phyloP scores from a whole-genome alignment of 2,888 invertebrate genomes.

The Callimorpha dominula region DNA sequence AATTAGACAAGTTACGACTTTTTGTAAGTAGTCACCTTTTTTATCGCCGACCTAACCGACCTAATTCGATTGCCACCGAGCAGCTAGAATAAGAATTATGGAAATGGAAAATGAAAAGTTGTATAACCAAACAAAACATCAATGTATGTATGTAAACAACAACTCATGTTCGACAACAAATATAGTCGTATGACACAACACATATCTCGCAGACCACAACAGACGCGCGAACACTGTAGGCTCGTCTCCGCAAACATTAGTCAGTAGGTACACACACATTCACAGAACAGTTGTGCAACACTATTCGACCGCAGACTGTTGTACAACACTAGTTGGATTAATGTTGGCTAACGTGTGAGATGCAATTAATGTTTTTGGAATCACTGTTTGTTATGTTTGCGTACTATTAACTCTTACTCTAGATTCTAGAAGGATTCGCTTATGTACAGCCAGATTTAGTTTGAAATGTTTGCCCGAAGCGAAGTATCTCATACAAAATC shows the following conservation, averaged over 20 bases:
- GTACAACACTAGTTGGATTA: conserved; percentile 48
- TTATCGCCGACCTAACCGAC: no score
- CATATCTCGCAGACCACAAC: conserved; percentile 35
- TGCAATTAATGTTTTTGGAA: conserved; percentile 4
- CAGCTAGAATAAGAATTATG: background rate
- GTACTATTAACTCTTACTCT: no score
- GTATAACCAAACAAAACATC: no score
- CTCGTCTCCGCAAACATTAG: conserved; percentile 66
- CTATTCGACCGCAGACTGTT: conserved; percentile 51
- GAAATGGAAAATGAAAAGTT: background rate
- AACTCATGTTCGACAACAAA: background rate
- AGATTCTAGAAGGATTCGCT: background rate
- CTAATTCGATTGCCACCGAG: no score
- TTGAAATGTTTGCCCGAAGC: no score
- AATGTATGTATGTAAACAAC: no score
- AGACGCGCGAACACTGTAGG: conserved; percentile 60
- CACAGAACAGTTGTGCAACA: conserved; percentile 36
- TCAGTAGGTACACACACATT: conserved; percentile 36
- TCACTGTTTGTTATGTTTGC: background rate
- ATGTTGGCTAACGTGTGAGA: conserved; percentile 15
- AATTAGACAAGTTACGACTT: no score
- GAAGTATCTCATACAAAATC: no score
- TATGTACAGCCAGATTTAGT: no score
- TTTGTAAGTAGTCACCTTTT: no score
- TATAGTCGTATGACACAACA: conserved; percentile 49